Evolutionary conservation across 2,888 invertebrate genomes (phyloP), one percentile per base, ranked within the genome.

Genomic region (Nowickia ferox): DNA sequence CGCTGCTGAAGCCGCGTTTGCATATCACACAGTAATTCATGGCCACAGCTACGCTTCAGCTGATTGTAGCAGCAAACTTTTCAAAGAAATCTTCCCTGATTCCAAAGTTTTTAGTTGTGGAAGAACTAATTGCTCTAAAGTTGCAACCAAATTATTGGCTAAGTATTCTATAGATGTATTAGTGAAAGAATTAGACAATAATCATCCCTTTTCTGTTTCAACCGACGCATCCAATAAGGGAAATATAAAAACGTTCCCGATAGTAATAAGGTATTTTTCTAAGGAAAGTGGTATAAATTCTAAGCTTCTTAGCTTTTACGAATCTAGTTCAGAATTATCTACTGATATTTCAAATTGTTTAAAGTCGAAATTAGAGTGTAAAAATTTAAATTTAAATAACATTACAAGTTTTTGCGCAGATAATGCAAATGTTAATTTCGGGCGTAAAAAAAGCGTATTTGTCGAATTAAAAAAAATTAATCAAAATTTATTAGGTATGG

Each of bases 361-460:
- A n/a, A n/a, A n/a, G n/a, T n/a, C n/a, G n/a, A n/a, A n/a, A n/a
- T n/a, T n/a, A n/a, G n/a, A n/a, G n/a, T n/a, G n/a, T n/a, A n/a
- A n/a, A n/a, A 57, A 57, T 48, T 55, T 83, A 46, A 71, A 30
- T 13, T 53, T 77, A 55, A 42, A 53, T n/a, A 71, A 83, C 40
- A 46, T 71, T 17, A 68, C 77, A 38, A 55, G 77, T 71, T 84
- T 72, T 46, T 81, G 76, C 51, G 84, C 65, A 57, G 76, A 84
- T 81, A 84, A 82, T 74, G 85, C 74, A 8, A 82, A 71, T 42
- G 78, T 85, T 1, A 78, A 78, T 57, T 85, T 82, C 55, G 85
- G 85, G 13, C 19, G 42, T 13, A n/a, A 22, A 22, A 22, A 22
- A 22, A 22, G 22, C 22, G 22, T 22, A 22, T 22, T 22, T 22